Evolutionary conservation across 1,140 invertebrate genomes (phyloP).

Genomic region (Ips nitidus): DNA sequence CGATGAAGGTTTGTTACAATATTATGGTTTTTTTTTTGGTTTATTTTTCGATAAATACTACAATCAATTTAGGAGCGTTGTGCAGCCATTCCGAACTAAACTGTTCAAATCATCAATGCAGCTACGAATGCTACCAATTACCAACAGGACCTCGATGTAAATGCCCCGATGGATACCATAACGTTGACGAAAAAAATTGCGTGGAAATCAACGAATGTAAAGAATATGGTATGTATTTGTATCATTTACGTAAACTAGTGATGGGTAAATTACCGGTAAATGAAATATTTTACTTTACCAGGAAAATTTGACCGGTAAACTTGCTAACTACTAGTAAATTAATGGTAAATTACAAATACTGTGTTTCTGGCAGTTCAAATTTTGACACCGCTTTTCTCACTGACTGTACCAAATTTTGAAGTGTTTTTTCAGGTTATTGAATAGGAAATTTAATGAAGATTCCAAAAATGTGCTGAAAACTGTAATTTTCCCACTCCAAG

Average conservation of each 20-base stretch:
- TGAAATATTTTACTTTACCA: too few relatives aligned
- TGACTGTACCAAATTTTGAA: too few relatives aligned
- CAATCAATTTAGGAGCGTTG: conserved; percentile 38
- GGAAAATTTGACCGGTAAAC: too few relatives aligned
- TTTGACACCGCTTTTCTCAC: too few relatives aligned
- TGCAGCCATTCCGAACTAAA: conserved; percentile 55
- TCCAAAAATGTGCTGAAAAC: too few relatives aligned
- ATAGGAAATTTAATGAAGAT: too few relatives aligned
- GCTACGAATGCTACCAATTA: conserved; percentile 51
- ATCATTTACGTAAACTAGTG: not conserved
- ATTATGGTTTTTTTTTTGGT: conserved; percentile 4
- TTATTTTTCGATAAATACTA: not conserved
- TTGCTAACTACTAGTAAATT: too few relatives aligned
- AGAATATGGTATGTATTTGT: conserved; percentile 56
- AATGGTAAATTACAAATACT: too few relatives aligned
- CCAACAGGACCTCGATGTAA: conserved; percentile 55
- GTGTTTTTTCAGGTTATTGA: too few relatives aligned
- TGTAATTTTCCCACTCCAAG: too few relatives aligned
- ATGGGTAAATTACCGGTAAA: too few relatives aligned
- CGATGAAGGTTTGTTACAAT: conserved; percentile 61
- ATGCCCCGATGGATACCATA: conserved; percentile 54
- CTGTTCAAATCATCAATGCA: conserved; percentile 53
- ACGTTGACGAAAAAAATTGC: conserved; percentile 49
- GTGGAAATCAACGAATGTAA: conserved; percentile 80
- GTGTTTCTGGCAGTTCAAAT: too few relatives aligned